A percentile compares a stretch with the other conserved stretches of the same genome.
Evolutionary conservation across 2,113 vertebrate species (phyloP).

Genomic region (Zosterops japonicus): DNA sequence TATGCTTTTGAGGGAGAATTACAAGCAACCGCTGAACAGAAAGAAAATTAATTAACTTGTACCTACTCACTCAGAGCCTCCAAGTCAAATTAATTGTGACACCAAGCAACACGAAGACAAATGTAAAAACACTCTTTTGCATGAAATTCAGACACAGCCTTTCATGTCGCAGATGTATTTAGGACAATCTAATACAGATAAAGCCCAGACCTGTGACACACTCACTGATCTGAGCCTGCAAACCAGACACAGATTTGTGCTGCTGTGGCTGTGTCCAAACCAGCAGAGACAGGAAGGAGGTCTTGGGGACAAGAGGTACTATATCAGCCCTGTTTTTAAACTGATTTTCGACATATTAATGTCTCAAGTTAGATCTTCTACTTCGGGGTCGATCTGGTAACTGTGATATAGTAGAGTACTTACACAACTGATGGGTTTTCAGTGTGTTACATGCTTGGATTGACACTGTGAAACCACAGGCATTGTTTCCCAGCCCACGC

Average conservation of each 20-base stretch:
- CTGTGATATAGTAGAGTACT: neutral
- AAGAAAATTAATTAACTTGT: constrained; percentile 52
- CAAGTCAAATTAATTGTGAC: constrained; percentile 48
- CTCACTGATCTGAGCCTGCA: neutral
- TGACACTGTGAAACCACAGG: neutral
- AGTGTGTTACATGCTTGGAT: neutral
- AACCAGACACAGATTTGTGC: neutral
- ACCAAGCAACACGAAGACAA: constrained; percentile 31
- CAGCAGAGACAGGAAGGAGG: neutral
- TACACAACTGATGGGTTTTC: neutral
- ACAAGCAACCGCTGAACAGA: constrained; percentile 3
- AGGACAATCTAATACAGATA: neutral
- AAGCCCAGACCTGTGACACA: neutral
- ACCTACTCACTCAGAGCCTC: constrained; percentile 24
- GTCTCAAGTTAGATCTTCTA: neutral
- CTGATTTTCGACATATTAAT: neutral
- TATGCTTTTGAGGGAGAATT: constrained; percentile 19
- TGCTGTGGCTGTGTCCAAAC: neutral
- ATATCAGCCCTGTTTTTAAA: neutral
- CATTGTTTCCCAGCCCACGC: neutral
- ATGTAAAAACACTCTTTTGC: constrained; percentile 36
- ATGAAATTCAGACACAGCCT: constrained; percentile 32
- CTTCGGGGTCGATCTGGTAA: neutral
- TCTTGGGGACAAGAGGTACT: neutral
- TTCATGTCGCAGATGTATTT: neutral